These are phyloP conservation scores for Protobothrops mucrosquamatus DNA, from an alignment of 2,113 vertebrate species.

Conservation along the genomic window DNA sequence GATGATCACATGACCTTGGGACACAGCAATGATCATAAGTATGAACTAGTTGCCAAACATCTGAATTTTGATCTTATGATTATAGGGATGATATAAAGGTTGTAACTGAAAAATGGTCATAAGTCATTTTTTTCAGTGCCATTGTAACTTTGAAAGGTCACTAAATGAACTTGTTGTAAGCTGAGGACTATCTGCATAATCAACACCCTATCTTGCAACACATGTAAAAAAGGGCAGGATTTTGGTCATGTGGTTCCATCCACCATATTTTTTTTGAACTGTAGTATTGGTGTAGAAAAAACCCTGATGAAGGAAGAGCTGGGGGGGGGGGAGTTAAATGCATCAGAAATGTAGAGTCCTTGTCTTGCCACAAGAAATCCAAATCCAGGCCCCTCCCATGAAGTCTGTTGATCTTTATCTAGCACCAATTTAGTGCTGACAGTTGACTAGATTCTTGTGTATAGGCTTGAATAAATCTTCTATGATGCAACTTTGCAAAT, in stretches of 20 bases:
- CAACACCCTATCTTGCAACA: not conserved
- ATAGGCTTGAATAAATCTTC: not conserved
- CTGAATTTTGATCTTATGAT: not conserved
- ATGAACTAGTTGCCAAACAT: not conserved
- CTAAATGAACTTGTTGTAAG: not conserved
- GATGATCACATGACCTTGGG: not conserved
- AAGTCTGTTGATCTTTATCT: not conserved
- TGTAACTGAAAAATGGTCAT: not conserved
- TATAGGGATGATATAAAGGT: not conserved
- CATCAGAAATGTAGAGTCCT: not conserved
- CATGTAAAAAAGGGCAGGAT: not conserved
- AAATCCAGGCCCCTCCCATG: not conserved
- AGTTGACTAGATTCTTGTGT: not conserved
- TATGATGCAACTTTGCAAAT: not conserved
- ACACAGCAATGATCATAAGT: not conserved
- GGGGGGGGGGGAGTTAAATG: not conserved
- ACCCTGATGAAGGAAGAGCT: not conserved
- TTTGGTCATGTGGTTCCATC: not conserved
- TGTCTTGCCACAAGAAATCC: not conserved
- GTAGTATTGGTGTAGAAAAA: not conserved
- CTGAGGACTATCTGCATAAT: not conserved
- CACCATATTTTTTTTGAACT: not conserved
- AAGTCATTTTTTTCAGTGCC: not conserved
- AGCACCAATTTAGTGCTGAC: not conserved
- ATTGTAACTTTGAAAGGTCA: not conserved